Conservation (phyloP, 2,888 invertebrate genomes). For the Leucophenga maculata region DNA sequence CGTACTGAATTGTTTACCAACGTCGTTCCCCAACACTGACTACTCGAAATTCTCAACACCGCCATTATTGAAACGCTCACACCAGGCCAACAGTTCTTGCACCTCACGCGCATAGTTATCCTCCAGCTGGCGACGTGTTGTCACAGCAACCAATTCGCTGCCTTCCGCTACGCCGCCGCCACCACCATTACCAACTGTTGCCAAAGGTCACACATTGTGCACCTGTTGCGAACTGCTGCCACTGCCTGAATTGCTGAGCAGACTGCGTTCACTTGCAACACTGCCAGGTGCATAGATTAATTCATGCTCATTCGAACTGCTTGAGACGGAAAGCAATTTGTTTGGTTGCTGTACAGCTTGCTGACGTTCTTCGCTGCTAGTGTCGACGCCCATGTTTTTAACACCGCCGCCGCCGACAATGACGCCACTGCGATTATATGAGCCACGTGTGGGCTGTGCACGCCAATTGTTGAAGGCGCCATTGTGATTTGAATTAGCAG, state of each 20-base stretch:
- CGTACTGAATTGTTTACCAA: not conserved
- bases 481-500: not conserved
- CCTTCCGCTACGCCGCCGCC: not conserved
- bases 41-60: conserved; percentile 62
- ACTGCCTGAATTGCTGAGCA: conserved; percentile 70
- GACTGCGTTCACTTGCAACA: conserved; percentile 70
- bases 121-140: conserved; percentile 27
- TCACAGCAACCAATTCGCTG: not conserved
- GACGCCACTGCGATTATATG: conserved; percentile 40
- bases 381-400: conserved; percentile 20
- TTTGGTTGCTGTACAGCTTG: not conserved
- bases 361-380: conserved; percentile 20
- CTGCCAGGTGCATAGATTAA: conserved; percentile 71
- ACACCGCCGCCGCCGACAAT: conserved; percentile 32
- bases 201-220: conserved; percentile 66
- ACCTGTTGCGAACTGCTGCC: conserved; percentile 52
- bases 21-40: not conserved
- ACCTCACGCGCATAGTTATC: conserved; percentile 66
- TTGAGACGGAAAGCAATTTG: conserved; percentile 23
- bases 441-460: conserved; percentile 58
- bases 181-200: conserved; percentile 17
- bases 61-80: conserved; percentile 67
- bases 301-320: conserved; percentile 52
- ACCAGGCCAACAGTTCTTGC: conserved; percentile 65
- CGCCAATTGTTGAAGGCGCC: conserved; percentile 57